Conservation (phyloP, 2,113 vertebrate species). For the Neogobius melanostomus region DNA sequence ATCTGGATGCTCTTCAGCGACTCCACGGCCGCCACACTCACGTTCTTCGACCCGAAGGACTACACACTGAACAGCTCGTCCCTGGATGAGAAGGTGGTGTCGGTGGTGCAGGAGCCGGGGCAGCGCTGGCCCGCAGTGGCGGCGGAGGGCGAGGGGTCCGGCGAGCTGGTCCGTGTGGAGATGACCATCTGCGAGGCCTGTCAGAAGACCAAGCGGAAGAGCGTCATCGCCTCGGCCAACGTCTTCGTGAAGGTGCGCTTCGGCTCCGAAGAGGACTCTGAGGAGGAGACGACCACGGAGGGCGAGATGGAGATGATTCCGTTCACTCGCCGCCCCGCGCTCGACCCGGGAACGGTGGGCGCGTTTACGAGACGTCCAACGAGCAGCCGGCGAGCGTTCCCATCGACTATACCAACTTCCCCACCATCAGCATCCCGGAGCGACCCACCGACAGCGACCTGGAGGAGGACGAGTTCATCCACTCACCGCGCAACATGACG, state of each 20-base stretch:
- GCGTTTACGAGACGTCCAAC: slow-evolving; percentile 72
- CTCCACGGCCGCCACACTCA: slow-evolving; percentile 87
- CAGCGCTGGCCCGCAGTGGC: slow-evolving; percentile 84
- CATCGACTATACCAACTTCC: slow-evolving; percentile 85
- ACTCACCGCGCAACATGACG: slow-evolving; percentile 87
- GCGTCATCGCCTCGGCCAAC: slow-evolving; percentile 83
- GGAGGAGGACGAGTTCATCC: slow-evolving; percentile 80
- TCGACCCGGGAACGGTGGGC: slow-evolving; percentile 70
- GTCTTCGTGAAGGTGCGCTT: slow-evolving; percentile 88
- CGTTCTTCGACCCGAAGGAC: slow-evolving; percentile 91
- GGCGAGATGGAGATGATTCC: slow-evolving; percentile 54
- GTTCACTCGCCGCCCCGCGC: slow-evolving; percentile 78
- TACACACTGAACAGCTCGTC: slow-evolving; percentile 91
- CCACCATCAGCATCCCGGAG: slow-evolving; percentile 84
- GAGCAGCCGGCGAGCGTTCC: slow-evolving; percentile 79
- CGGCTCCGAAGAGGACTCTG: slow-evolving; percentile 80
- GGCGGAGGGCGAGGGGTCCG: slow-evolving; percentile 86
- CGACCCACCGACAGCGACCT: slow-evolving; percentile 68
- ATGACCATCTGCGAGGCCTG: slow-evolving; percentile 94
- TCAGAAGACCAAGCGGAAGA: slow-evolving; percentile 97
- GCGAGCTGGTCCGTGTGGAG: slow-evolving; percentile 84
- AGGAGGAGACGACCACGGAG: slow-evolving; percentile 79
- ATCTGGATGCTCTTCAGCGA: slow-evolving; percentile 97
- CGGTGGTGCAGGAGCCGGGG: slow-evolving; percentile 84
- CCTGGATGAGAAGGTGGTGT: slow-evolving; percentile 86